Evolutionary conservation across 2,888 invertebrate species (phyloP), one percentile per base, ranked within the genome.

Genomic region (Hartigia nigra): DNA sequence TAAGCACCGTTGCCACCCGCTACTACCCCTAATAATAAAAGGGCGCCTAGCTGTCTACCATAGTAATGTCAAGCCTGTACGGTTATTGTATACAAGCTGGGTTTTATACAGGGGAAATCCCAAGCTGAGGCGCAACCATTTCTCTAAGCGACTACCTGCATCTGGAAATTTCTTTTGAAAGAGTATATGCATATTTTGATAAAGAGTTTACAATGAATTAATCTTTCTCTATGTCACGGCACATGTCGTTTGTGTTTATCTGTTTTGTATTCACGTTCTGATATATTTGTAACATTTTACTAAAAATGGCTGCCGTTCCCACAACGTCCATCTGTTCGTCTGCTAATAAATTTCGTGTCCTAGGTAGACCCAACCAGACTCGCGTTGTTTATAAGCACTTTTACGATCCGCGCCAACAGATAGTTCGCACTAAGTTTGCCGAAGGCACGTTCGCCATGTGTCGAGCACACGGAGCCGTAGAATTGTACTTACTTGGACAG

Each of bases 361-460:
- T 55, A 55, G 55, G 23, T 55, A 55, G 55, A 55, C 55, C 23
- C 55, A 55, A 55, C 55, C 55, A 72, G 75, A 11, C 35, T 36
- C 75, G 75, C 75, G 12, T 36, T 75, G 75, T 75, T 75, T 75
- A 75, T 82, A 84, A 84, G 84, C 36, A 36, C 75, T 34, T 75
- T 75, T 75, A 36, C 75, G 34, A 36, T 75, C 37, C 75, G 75
- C 37, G 75, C 75, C 75, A 23, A 36, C 9, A 34, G 75, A 75
- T 75, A 75, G 31, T 76, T 80, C 75, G 77, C 79, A 84, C 84
- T 82, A 84, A 82, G 84, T 84, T 84, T 84, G 84, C 82, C 81
- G 82, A 77, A 79, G 80, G 76, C 81, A 82, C 74, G 78, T 70
- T 80, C 81, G 84, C 86, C 88, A 87, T 88, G 86, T 88, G 88